A percentile compares a stretch with the other conserved stretches of the same genome.
Conservation (phyloP, 1,140 invertebrate genomes). For the Drosophila teissieri region DNA sequence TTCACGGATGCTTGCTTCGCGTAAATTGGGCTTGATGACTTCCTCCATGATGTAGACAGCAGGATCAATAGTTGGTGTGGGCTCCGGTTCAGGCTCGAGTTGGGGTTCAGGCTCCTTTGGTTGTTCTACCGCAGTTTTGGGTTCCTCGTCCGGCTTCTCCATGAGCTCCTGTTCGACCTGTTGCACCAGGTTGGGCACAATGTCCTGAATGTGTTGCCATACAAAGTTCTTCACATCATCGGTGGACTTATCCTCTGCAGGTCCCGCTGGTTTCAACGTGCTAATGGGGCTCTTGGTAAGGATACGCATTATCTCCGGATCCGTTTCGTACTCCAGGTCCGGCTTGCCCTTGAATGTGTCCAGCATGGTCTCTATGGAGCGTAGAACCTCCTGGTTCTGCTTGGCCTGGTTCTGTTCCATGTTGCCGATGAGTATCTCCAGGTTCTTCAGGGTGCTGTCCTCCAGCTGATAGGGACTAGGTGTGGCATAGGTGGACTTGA, state of each 20-base stretch:
- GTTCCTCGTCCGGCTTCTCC: slow-evolving; percentile 32
- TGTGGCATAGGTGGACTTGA: slow-evolving; percentile 69
- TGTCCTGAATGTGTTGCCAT: slow-evolving; percentile 84
- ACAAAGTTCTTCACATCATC: slow-evolving; percentile 82
- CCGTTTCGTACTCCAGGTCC: slow-evolving; percentile 69
- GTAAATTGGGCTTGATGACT: slow-evolving; percentile 71
- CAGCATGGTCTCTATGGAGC: slow-evolving; percentile 79
- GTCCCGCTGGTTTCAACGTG: slow-evolving; percentile 27
- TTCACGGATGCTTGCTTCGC: slow-evolving; percentile 61
- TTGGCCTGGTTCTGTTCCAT: slow-evolving; percentile 84
- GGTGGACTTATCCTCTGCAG: slow-evolving; percentile 29
- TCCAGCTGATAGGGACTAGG: slow-evolving; percentile 75
- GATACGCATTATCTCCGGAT: slow-evolving; percentile 77
- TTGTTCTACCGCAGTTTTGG: background rate
- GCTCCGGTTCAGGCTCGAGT: slow-evolving; percentile 20
- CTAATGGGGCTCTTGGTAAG: slow-evolving; percentile 80
- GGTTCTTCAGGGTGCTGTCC: slow-evolving; percentile 80
- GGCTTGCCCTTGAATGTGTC: slow-evolving; percentile 64
- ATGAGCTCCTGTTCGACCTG: slow-evolving; percentile 83
- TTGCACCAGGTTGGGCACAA: slow-evolving; percentile 82
- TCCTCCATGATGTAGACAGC: slow-evolving; percentile 72
- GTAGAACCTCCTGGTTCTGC: slow-evolving; percentile 76
- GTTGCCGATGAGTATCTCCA: slow-evolving; percentile 82
- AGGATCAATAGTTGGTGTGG: slow-evolving; percentile 52
- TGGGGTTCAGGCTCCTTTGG: slow-evolving; percentile 4